These are phyloP conservation scores for Lochmaea capreae DNA, from an alignment of 2,888 invertebrate genomes.

Conservation along the genomic window DNA sequence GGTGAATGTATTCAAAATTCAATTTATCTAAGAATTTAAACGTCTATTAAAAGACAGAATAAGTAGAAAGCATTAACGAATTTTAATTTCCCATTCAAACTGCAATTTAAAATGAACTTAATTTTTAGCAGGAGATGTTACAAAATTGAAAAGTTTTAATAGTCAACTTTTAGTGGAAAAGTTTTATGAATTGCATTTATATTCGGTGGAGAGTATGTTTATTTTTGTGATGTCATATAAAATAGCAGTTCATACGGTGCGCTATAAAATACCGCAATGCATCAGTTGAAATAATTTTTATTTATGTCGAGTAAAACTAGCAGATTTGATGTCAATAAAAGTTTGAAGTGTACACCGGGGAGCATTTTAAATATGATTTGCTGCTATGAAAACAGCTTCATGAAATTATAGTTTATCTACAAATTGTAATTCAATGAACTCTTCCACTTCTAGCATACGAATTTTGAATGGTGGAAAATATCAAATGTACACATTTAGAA, in stretches of 20 bases:
- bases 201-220: conserved; percentile 23
- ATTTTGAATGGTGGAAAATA: not conserved
- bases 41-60: not conserved
- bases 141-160: conserved; percentile 20
- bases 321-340: conserved; percentile 20
- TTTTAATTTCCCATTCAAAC: conserved; percentile 27
- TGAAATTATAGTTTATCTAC: not conserved
- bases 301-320: conserved; percentile 18
- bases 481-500: conserved; percentile 4
- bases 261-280: conserved; percentile 25
- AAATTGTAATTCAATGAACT: not conserved
- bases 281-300: conserved; percentile 22
- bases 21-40: too few relatives aligned
- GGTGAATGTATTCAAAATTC: too few relatives aligned
- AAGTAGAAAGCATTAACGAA: conserved; percentile 12
- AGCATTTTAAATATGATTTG: conserved; percentile 5
- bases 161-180: conserved; percentile 10
- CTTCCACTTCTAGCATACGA: not conserved
- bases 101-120: conserved; percentile 36
- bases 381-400: not conserved
- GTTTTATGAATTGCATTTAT: conserved; percentile 18
- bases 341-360: conserved; percentile 7
- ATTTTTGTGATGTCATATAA: conserved; percentile 25
- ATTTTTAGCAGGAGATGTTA: conserved; percentile 19
- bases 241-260: conserved; percentile 18